Evolutionary conservation across 2,888 invertebrate genomes (phyloP).

Genomic region (Anodontia alba): DNA sequence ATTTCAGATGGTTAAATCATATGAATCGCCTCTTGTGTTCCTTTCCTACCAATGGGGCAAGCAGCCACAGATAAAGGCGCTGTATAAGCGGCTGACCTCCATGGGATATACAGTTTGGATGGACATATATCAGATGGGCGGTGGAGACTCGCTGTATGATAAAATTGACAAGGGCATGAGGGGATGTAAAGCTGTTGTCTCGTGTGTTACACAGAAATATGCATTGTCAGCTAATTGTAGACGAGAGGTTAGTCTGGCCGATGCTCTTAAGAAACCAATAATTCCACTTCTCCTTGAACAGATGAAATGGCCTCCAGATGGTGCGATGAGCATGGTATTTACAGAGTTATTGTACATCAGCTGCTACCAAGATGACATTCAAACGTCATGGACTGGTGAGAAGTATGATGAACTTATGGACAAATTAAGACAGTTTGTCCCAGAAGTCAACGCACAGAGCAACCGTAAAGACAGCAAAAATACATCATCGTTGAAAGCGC

Average conservation of each 20-base stretch:
- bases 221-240: slow-evolving; percentile 82
- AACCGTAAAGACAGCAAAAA: no score
- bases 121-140: slow-evolving; percentile 84
- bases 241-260: slow-evolving; percentile 80
- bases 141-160: slow-evolving; percentile 83
- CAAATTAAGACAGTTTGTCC: slow-evolving; percentile 53
- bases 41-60: slow-evolving; percentile 84
- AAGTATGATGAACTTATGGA: slow-evolving; percentile 69
- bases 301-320: slow-evolving; percentile 81
- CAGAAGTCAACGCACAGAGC: background rate
- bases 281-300: slow-evolving; percentile 81
- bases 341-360: slow-evolving; percentile 80
- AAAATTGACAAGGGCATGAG: slow-evolving; percentile 82
- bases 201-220: slow-evolving; percentile 83
- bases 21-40: slow-evolving; percentile 70
- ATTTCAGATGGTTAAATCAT: no score
- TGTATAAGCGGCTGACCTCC: slow-evolving; percentile 74
- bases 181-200: slow-evolving; percentile 77
- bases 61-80: slow-evolving; percentile 77
- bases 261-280: slow-evolving; percentile 81
- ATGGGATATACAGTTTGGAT: slow-evolving; percentile 81
- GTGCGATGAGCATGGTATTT: slow-evolving; percentile 83
- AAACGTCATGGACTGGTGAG: slow-evolving; percentile 69
- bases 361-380: slow-evolving; percentile 66
- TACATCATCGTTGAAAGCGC: no score